Evolutionary conservation across 2,888 invertebrate species (phyloP).

Genomic region (Epinotia demarniana): DNA sequence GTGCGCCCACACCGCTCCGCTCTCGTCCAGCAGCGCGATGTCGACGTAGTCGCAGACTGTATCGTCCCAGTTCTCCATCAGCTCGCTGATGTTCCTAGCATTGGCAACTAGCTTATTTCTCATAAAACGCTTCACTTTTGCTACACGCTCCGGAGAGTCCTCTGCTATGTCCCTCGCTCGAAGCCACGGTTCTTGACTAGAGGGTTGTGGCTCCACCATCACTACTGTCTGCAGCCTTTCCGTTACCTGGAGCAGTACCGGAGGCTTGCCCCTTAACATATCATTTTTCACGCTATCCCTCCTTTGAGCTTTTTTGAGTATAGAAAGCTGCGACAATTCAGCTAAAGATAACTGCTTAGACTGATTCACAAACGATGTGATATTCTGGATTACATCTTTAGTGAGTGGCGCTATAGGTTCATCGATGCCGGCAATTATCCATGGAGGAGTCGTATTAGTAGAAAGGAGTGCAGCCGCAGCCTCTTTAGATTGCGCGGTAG

Average conservation of each 20-base stretch:
- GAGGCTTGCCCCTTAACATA: constrained; percentile 63
- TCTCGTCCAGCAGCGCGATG: constrained; percentile 56
- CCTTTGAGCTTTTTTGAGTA: constrained; percentile 68
- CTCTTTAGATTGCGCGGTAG: neutral
- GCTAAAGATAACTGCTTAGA: constrained; percentile 61
- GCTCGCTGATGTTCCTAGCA: constrained; percentile 67
- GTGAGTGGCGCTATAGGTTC: constrained; percentile 7
- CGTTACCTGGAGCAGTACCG: constrained; percentile 71
- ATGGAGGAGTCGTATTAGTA: neutral
- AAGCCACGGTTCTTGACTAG: constrained; percentile 54
- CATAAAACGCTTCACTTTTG: constrained; percentile 69
- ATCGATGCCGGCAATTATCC: neutral
- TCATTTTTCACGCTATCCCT: constrained; percentile 60
- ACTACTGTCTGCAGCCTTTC: constrained; percentile 65
- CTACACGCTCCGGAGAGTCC: constrained; percentile 63
- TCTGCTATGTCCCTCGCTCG: constrained; percentile 56
- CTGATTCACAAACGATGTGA: neutral
- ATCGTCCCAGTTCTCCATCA: constrained; percentile 75
- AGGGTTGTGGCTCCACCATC: constrained; percentile 68
- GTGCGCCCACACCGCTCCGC: neutral
- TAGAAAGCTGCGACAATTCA: constrained; percentile 72
- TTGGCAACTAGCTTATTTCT: constrained; percentile 66
- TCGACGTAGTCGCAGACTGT: constrained; percentile 76
- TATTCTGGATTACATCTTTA: constrained; percentile 12
- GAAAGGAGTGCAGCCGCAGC: neutral